These are phyloP conservation scores for Pristionchus mayeri DNA, from an alignment of 2,888 invertebrate species.

Conservation along the genomic window DNA sequence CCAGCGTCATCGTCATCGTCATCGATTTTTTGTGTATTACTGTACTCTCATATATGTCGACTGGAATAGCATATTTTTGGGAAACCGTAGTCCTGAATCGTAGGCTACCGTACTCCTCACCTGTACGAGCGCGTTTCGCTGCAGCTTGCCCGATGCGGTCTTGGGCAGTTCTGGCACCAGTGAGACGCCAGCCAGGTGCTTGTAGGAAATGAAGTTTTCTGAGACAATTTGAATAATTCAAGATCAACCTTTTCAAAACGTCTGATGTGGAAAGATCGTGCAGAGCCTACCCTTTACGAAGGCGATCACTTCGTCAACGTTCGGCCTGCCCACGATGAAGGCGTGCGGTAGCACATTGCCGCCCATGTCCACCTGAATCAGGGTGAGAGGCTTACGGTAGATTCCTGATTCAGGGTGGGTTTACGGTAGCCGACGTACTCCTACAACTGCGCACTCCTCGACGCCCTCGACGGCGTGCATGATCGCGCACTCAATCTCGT, in stretches of 20 bases:
- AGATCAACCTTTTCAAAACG: neutral
- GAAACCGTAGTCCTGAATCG: neutral
- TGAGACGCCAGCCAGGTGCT: conserved; percentile 56
- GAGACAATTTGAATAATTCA: neutral
- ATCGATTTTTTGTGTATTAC: too few relatives aligned
- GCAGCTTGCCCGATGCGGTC: conserved; percentile 61
- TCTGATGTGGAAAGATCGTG: neutral
- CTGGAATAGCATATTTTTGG: neutral
- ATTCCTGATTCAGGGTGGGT: neutral
- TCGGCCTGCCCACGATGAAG: conserved; percentile 54
- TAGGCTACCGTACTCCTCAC: neutral
- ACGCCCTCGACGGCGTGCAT: conserved; percentile 50
- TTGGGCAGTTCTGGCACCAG: conserved; percentile 57
- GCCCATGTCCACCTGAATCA: conserved; percentile 22
- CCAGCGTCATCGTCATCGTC: neutral
- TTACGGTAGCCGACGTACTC: too few relatives aligned
- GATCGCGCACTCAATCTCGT: conserved; percentile 60
- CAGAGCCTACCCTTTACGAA: conserved; percentile 53
- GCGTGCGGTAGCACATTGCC: conserved; percentile 51
- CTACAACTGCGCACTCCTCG: conserved; percentile 59
- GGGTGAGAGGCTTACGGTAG: conserved; percentile 11
- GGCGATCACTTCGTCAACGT: conserved; percentile 51
- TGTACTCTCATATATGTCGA: too few relatives aligned
- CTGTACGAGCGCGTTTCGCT: conserved; percentile 47
- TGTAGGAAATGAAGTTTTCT: conserved; percentile 63